Evolutionary conservation across 2,888 invertebrate genomes (phyloP).

Genomic region (Timema podura): DNA sequence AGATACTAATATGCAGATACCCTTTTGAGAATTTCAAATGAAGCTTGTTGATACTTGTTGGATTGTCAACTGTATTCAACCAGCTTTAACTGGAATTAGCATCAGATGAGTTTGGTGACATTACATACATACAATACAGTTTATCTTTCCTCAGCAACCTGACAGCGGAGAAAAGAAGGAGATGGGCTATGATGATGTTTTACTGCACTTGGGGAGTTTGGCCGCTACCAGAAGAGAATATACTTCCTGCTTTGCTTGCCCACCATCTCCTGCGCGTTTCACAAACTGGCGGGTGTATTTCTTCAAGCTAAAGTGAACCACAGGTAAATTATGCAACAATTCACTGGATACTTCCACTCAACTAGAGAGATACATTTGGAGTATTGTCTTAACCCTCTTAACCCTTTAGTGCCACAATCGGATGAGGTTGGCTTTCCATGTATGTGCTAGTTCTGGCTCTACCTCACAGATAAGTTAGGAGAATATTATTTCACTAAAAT

Average conservation of each 20-base stretch:
- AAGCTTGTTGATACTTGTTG: too few species aligned
- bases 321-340: slow-evolving; percentile 45
- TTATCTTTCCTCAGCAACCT: too few species aligned
- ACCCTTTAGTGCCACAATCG: background rate
- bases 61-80: too few species aligned
- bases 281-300: slow-evolving; percentile 68
- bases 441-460: too few species aligned
- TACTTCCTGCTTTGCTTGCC: slow-evolving; percentile 66
- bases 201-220: slow-evolving; percentile 64
- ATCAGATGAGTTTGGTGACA: too few species aligned
- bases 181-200: slow-evolving; percentile 70
- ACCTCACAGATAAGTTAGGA: too few species aligned
- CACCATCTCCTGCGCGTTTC: slow-evolving; percentile 67
- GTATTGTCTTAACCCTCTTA: background rate
- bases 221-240: slow-evolving; percentile 63
- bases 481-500: too few species aligned
- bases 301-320: slow-evolving; percentile 61
- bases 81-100: too few species aligned
- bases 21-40: too few species aligned
- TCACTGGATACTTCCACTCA: background rate
- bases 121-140: too few species aligned
- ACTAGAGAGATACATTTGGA: too few species aligned
- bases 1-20: too few species aligned
- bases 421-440: background rate
- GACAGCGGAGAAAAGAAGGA: background rate